Evolutionary conservation across 2,797 vertebrate genomes (phyloP).

Genomic region (Pangasius djambal): DNA sequence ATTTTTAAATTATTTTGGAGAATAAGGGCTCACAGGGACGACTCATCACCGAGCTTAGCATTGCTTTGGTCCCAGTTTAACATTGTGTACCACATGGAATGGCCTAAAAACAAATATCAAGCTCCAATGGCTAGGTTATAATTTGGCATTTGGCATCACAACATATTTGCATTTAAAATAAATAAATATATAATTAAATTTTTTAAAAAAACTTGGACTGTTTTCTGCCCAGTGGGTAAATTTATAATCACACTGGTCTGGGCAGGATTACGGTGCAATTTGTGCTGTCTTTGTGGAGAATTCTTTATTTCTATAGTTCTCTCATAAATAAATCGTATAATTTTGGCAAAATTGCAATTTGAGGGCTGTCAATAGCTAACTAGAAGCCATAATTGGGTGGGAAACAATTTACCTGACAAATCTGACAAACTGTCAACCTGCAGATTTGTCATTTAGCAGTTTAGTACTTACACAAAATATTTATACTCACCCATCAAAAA

Average conservation of each 20-base stretch:
- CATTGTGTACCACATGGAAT: not conserved
- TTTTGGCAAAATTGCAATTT: not conserved
- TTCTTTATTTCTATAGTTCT: not conserved
- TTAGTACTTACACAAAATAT: too few relatives aligned
- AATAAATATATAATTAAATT: too few relatives aligned
- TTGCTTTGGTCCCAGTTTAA: not conserved
- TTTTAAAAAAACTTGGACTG: not conserved
- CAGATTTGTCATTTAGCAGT: not conserved
- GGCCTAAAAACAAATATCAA: not conserved
- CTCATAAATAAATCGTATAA: not conserved
- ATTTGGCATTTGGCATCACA: not conserved
- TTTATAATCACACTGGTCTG: slow-evolving; percentile 7
- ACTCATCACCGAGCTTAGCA: not conserved
- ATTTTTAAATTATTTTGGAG: not conserved
- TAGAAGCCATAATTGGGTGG: not conserved
- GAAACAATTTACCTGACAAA: not conserved
- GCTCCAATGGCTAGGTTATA: not conserved
- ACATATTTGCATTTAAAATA: not conserved
- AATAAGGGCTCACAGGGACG: not conserved
- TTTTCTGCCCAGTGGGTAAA: not conserved
- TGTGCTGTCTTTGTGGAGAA: not conserved
- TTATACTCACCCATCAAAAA: not conserved
- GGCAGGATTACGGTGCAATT: not conserved
- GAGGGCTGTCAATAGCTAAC: not conserved
- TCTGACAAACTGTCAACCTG: not conserved